These are phyloP conservation scores for Agrotis segetum DNA, from an alignment of 2,888 invertebrate species.

Conservation along the genomic window DNA sequence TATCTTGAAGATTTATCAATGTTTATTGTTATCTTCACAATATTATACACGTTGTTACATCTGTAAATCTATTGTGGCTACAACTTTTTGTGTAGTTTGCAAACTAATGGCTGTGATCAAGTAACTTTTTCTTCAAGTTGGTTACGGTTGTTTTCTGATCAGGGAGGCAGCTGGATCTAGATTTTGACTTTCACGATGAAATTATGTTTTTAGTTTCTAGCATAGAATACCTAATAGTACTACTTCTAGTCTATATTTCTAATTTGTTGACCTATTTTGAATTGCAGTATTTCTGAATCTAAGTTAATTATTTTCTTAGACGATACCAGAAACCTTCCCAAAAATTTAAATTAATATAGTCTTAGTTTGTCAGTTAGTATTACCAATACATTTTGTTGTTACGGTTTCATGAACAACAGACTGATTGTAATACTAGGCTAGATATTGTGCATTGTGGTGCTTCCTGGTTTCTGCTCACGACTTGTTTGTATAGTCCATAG, in stretches of 20 bases:
- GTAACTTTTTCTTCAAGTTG: not conserved
- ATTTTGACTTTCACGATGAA: not conserved
- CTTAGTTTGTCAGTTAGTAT: not conserved
- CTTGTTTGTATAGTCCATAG: conserved; percentile 29
- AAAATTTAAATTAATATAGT: not conserved
- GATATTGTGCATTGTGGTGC: conserved; percentile 21
- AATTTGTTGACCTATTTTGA: no score
- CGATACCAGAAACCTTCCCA: not conserved
- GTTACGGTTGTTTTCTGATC: no score
- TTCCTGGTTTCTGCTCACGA: conserved; percentile 62
- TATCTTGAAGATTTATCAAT: no score
- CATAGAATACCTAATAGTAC: no score
- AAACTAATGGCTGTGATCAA: no score
- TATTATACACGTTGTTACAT: no score
- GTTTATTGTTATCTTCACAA: no score
- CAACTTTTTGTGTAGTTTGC: not conserved
- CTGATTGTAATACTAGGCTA: conserved; percentile 19
- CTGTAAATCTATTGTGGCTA: no score
- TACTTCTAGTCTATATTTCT: no score
- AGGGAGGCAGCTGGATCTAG: not conserved
- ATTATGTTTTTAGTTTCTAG: no score
- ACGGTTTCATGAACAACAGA: not conserved
- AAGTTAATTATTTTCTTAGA: not conserved
- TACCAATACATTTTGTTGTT: not conserved
- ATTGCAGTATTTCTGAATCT: not conserved